These are phyloP conservation scores for Ridgeia piscesae DNA, from an alignment of 1,140 invertebrate species.

Conservation along the genomic window DNA sequence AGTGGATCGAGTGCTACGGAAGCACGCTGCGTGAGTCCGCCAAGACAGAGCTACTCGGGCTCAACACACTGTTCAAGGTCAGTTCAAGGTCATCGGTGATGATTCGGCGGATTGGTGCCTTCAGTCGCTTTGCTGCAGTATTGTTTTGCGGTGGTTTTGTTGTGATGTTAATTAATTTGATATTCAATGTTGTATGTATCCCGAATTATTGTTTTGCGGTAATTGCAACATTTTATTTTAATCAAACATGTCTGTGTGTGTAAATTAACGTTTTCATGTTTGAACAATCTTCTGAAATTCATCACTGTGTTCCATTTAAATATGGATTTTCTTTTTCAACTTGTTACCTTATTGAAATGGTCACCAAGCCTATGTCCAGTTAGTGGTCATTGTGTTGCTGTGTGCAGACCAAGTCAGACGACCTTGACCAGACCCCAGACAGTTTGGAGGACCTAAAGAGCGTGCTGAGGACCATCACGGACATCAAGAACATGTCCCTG, in stretches of 20 bases:
- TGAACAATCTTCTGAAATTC: too few species aligned
- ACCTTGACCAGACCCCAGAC: constrained; percentile 59
- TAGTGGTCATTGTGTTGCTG: constrained; percentile 9
- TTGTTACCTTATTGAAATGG: too few species aligned
- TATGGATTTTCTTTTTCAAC: too few species aligned
- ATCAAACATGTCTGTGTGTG: too few species aligned
- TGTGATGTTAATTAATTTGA: background rate
- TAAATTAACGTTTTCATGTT: too few species aligned
- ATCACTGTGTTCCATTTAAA: too few species aligned
- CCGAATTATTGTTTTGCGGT: too few species aligned
- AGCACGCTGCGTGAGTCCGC: constrained; percentile 57
- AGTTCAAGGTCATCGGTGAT: constrained; percentile 29
- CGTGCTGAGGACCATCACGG: constrained; percentile 78
- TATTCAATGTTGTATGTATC: background rate
- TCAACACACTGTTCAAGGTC: constrained; percentile 52
- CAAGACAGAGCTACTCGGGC: constrained; percentile 45
- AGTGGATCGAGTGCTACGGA: constrained; percentile 54
- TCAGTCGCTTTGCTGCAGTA: background rate
- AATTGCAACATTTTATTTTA: too few species aligned
- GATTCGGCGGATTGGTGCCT: background rate
- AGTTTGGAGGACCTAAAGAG: constrained; percentile 79
- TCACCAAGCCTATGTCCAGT: background rate
- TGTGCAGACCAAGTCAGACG: constrained; percentile 53
- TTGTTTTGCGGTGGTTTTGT: background rate
- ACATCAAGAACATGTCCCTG: constrained; percentile 72